phyloP scores from a whole-genome alignment of 2,797 vertebrate genomes.

The Lagorchestes hirsutus region DNA sequence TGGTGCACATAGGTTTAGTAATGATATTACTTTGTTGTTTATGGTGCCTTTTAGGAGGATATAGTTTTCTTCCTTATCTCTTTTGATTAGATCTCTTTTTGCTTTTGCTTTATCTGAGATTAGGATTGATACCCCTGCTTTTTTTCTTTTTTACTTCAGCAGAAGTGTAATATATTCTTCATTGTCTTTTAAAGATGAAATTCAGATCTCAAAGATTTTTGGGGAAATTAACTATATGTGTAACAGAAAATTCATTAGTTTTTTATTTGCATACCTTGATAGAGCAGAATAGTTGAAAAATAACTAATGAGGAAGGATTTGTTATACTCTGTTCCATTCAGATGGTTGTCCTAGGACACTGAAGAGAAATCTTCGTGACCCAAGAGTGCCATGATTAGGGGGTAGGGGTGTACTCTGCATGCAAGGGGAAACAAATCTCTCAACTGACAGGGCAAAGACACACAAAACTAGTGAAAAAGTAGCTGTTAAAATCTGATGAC shows the following conservation, averaged over 20 bases:
- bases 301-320: background rate
- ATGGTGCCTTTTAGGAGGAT: no score
- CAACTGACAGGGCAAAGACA: background rate
- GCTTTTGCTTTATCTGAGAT: no score
- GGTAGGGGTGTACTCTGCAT: background rate
- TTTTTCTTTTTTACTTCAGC: no score
- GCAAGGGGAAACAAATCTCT: background rate
- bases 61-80: no score
- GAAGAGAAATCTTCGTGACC: background rate
- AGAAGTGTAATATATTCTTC: no score
- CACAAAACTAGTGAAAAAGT: background rate
- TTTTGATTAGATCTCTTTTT: no score
- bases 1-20: no score
- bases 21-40: no score
- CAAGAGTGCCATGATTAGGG: accelerated
- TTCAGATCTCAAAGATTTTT: background rate
- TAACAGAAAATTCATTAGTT: background rate
- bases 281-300: accelerated
- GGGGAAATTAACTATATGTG: background rate
- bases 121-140: no score
- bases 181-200: background rate
- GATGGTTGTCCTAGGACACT: background rate
- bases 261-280: background rate
- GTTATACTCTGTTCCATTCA: accelerated
- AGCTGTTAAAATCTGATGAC: background rate